Evolutionary conservation across 1,140 invertebrate genomes (phyloP), one percentile per base, ranked within the genome.

Genomic region (Chironomus tepperi): DNA sequence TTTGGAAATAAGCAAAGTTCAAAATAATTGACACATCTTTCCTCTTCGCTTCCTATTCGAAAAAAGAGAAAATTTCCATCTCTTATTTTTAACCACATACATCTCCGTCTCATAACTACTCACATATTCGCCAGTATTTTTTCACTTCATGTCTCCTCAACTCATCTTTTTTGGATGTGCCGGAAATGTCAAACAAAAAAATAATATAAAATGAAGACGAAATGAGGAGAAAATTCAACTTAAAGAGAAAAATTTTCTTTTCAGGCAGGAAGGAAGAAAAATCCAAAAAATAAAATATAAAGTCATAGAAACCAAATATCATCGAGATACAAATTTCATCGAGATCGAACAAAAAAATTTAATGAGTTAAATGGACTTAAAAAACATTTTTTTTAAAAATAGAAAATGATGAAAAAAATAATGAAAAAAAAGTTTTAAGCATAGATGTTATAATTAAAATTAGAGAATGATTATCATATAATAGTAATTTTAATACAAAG

Each of bases 1-100:
- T 70, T 70, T 70, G 16, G 65, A 70, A 70, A 70, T 70, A 70
- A 70, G 65, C 47, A 70, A 70, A 70, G 65, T 70, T 70, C 65
- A 70, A 70, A 70, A 70, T 70, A 70, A 70, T 70, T 70, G 65
- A 70, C 65, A 70, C 12, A 57, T n/a, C 12, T 57, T n/a, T 57
- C 47, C 47, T 57, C n/a, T 57, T 57, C 47, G n/a, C 47, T 57
- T 57, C 47, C 47, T 47, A 34, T 57, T 3, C 10, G 47, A 57
- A 15, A 34, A n/a, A n/a, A n/a, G n/a, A n/a, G n/a, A n/a, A n/a
- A 2, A 34, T 34, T 34, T 34, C 5, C n/a, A n/a, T 15, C 47
- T 57, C 47, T 57, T 57, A 1, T 57, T 10, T 15, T 47, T 7
- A 47, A 57, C 47, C 12, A n/a, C 10, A 15, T n/a, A 57, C 12